Evolutionary conservation across 2,113 vertebrate species (phyloP).

Genomic region (Litocranius walleri): DNA sequence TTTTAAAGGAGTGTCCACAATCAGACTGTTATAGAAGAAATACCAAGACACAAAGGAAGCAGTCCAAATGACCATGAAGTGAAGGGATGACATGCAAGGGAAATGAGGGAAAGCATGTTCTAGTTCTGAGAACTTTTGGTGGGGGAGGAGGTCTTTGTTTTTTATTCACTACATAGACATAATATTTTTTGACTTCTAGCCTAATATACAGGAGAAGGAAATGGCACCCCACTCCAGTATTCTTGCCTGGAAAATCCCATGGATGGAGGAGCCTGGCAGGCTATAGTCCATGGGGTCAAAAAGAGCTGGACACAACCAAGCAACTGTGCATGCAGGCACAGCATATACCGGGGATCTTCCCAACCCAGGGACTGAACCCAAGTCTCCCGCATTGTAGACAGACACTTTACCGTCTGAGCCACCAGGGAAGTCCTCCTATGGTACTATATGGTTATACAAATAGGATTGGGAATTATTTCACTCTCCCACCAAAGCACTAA

Average conservation of each 20-base stretch:
- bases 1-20: not conserved
- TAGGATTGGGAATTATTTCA: not conserved
- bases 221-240: not conserved
- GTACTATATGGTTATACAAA: not conserved
- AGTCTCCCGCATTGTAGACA: no score
- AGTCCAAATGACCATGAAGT: not conserved
- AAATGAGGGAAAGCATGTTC: not conserved
- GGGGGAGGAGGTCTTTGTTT: not conserved
- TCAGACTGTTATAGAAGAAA: not conserved
- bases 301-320: not conserved
- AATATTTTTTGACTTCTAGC: not conserved
- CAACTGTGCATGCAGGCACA: not conserved
- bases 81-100: not conserved
- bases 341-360: not conserved
- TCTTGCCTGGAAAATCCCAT: not conserved
- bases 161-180: not conserved
- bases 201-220: not conserved
- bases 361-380: no score
- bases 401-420: no score
- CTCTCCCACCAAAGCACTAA: not conserved
- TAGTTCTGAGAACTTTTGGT: not conserved
- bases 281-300: not conserved
- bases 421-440: no score
- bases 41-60: not conserved
- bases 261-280: not conserved